Percentiles rank a stretch among this genome's conserved stretches.
Conservation (phyloP, 2,888 invertebrate genomes). For the Hemithea aestivaria region DNA sequence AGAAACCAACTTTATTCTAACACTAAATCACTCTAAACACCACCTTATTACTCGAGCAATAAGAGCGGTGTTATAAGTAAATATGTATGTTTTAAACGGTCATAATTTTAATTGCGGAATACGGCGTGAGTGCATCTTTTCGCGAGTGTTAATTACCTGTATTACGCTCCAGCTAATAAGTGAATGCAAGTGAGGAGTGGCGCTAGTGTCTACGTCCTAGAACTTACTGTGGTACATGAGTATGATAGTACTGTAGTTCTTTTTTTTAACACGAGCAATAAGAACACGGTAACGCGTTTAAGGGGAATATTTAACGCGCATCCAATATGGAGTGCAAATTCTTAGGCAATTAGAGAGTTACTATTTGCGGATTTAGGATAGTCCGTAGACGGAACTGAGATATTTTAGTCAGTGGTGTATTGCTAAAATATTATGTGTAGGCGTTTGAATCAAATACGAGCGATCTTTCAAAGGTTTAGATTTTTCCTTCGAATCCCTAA, state of each 20-base stretch:
- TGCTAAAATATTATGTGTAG: constrained; percentile 15
- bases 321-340: constrained; percentile 63
- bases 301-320: constrained; percentile 48
- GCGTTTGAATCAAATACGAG: too few relatives aligned
- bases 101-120: constrained; percentile 66
- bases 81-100: constrained; percentile 18
- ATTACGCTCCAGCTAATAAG: too few relatives aligned
- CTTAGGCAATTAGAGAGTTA: constrained; percentile 33
- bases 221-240: too few relatives aligned
- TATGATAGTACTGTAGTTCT: too few relatives aligned
- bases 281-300: too few relatives aligned
- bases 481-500: too few relatives aligned
- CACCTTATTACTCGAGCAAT: constrained; percentile 26
- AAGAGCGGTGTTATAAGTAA: constrained; percentile 14
- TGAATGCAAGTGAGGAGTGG: too few relatives aligned
- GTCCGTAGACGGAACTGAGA: not conserved
- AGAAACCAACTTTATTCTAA: constrained; percentile 32
- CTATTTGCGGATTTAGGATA: constrained; percentile 6
- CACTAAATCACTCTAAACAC: constrained; percentile 24
- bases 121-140: constrained; percentile 45
- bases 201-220: too few relatives aligned
- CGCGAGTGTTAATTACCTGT: constrained; percentile 68
- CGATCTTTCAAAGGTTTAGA: too few relatives aligned
- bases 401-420: not conserved
- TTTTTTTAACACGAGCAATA: too few relatives aligned